phyloP scores from a whole-genome alignment of 1,140 invertebrate species.

The Drosophila bipectinata region DNA sequence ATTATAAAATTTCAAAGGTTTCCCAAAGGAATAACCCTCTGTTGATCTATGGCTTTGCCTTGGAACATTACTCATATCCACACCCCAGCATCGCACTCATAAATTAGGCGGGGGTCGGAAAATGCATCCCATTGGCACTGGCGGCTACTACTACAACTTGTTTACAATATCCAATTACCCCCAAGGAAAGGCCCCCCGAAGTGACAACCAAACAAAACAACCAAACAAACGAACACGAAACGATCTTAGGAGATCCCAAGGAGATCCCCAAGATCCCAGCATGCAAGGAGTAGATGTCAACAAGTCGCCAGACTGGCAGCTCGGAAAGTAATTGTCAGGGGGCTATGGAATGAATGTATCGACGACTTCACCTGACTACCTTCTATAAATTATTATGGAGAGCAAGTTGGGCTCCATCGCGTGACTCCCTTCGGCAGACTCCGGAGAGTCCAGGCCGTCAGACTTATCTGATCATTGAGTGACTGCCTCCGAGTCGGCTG shows the following conservation, averaged over 20 bases:
- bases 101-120: conserved; percentile 43
- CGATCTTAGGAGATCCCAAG: conserved; percentile 10
- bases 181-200: conserved; percentile 57
- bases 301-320: conserved; percentile 76
- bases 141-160: conserved; percentile 60
- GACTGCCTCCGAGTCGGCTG: conserved; percentile 44
- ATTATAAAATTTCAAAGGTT: background rate
- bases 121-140: conserved; percentile 35
- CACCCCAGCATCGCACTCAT: conserved; percentile 54
- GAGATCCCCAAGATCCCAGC: conserved; percentile 27
- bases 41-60: conserved; percentile 59
- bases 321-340: conserved; percentile 71
- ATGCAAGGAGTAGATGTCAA: conserved; percentile 67
- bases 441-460: conserved; percentile 22
- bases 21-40: background rate
- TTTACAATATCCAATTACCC: conserved; percentile 80
- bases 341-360: conserved; percentile 33
- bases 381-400: conserved; percentile 76
- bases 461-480: conserved; percentile 61
- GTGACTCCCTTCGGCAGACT: conserved; percentile 31
- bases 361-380: conserved; percentile 76
- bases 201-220: conserved; percentile 43
- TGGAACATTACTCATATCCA: conserved; percentile 64
- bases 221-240: conserved; percentile 46
- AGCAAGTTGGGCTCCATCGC: conserved; percentile 44